phyloP scores from a whole-genome alignment of 2,888 invertebrate species.

The Catocala fraxini region DNA sequence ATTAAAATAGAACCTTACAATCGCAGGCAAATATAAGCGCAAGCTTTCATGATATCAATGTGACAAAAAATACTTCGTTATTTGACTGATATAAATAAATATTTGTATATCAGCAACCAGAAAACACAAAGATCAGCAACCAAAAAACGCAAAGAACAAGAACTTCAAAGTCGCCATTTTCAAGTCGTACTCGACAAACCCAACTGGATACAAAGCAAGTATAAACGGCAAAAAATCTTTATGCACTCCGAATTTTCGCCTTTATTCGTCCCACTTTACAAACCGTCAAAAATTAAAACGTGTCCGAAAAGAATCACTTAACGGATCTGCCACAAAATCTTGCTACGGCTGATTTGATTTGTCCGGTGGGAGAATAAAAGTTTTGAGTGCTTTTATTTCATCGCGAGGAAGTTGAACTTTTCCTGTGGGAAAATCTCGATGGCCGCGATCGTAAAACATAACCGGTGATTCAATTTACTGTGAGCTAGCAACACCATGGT shows the following conservation, averaged over 20 bases:
- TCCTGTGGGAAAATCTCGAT: slow-evolving; percentile 24
- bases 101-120: too few relatives aligned
- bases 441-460: slow-evolving; percentile 21
- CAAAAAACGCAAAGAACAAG: too few relatives aligned
- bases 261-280: neutral
- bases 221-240: too few relatives aligned
- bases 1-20: too few relatives aligned
- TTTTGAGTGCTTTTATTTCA: slow-evolving; percentile 42
- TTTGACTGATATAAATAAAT: too few relatives aligned
- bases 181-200: neutral
- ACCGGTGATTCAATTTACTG: slow-evolving; percentile 24
- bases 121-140: too few relatives aligned
- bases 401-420: slow-evolving; percentile 27
- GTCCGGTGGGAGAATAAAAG: slow-evolving; percentile 25
- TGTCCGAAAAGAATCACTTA: slow-evolving; percentile 3
- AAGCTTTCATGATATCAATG: too few relatives aligned
- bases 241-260: neutral
- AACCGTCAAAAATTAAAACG: slow-evolving; percentile 11
- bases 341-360: slow-evolving; percentile 7
- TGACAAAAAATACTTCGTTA: too few relatives aligned
- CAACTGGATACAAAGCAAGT: neutral
- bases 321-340: slow-evolving; percentile 12
- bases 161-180: too few relatives aligned
- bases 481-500: slow-evolving; percentile 7
- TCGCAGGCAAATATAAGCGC: too few relatives aligned